These are phyloP conservation scores for Argya squamiceps DNA, from an alignment of 2,797 vertebrate genomes.

Conservation along the genomic window DNA sequence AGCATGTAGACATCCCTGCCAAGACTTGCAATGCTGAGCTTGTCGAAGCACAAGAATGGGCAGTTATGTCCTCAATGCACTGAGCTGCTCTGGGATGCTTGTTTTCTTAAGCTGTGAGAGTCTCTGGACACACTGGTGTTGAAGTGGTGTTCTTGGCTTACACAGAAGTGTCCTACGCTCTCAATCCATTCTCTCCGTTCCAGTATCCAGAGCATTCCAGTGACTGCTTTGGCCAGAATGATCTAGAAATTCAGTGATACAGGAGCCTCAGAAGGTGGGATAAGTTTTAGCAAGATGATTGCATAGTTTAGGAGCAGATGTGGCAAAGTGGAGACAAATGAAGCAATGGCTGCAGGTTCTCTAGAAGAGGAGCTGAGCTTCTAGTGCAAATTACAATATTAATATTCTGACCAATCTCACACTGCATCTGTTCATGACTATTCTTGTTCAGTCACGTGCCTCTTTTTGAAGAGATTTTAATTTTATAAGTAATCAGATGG, in stretches of 20 bases:
- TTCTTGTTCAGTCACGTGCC: neutral
- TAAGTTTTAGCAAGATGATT: neutral
- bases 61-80: neutral
- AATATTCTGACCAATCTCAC: neutral
- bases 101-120: neutral
- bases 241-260: neutral
- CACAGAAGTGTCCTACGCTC: rapidly evolving
- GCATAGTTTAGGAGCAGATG: neutral
- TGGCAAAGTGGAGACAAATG: neutral
- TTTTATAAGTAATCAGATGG: neutral
- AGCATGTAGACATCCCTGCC: neutral
- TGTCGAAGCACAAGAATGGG: neutral
- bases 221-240: neutral
- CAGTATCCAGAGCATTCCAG: neutral
- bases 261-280: neutral
- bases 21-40: neutral
- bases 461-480: neutral
- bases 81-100: neutral
- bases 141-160: neutral
- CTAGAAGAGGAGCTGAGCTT: neutral
- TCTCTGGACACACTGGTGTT: neutral
- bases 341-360: neutral
- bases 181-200: neutral
- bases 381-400: neutral
- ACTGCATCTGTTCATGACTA: neutral